Conservation (phyloP, 35 echinoderm and acorn worm genomes). For the Strongylocentrotus purpuratus region DNA sequence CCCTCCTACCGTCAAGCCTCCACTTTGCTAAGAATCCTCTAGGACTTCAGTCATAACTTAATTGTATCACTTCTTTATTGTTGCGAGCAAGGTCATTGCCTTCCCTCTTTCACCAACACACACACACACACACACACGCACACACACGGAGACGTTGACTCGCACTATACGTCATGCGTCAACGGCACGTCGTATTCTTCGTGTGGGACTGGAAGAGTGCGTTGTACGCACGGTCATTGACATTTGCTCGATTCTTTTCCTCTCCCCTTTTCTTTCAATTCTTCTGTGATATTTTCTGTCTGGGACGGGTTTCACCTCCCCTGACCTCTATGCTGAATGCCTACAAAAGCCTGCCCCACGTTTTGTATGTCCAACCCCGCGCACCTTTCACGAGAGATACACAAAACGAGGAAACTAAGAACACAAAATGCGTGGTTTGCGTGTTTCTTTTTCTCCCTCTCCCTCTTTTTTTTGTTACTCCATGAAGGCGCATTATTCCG, state of each 20-base stretch:
- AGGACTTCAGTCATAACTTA: background rate
- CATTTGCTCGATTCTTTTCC: background rate
- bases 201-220: background rate
- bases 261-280: slow-evolving; percentile 5
- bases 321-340: background rate
- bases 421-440: background rate
- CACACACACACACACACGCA: background rate
- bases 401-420: slow-evolving; percentile 5
- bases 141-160: background rate
- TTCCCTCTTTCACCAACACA: background rate
- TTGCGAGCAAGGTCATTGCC: background rate
- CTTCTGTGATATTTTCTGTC: background rate
- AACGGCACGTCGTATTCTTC: background rate
- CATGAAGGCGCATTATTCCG: slow-evolving; percentile 14
- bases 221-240: slow-evolving; percentile 37
- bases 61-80: background rate
- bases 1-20: background rate
- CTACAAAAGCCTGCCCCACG: slow-evolving; percentile 20
- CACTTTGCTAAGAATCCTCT: background rate
- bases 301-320: slow-evolving; percentile 13
- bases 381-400: slow-evolving; percentile 16
- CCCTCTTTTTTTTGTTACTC: background rate
- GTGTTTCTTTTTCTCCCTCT: slow-evolving; percentile 5
- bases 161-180: background rate
- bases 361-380: slow-evolving; percentile 24